Evolutionary conservation across 2,888 invertebrate genomes (phyloP).

Genomic region (Gryllus longicercus): DNA sequence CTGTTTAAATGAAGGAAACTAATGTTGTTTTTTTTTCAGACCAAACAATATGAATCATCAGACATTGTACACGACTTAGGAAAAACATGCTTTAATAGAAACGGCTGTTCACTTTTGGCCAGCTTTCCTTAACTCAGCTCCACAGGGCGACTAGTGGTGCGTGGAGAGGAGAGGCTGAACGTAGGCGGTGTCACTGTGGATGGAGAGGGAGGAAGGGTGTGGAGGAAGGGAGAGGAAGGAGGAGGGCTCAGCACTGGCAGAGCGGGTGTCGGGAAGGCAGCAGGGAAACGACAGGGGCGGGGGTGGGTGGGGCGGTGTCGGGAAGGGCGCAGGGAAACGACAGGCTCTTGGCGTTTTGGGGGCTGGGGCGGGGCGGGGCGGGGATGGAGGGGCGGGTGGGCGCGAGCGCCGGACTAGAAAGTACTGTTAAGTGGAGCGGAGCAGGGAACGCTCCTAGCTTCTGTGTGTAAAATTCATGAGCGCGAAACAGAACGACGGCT

Average conservation of each 20-base stretch:
- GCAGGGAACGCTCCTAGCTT: background rate
- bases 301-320: background rate
- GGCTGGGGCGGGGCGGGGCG: background rate
- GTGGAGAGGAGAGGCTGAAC: no score
- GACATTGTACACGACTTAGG: no score
- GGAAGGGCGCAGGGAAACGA: no score
- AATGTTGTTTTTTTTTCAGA: no score
- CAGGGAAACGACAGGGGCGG: background rate
- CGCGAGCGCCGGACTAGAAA: background rate
- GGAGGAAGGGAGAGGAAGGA: background rate
- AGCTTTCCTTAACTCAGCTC: no score
- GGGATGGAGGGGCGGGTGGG: background rate
- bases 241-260: background rate
- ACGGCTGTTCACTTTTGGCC: no score
- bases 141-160: no score
- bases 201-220: no score
- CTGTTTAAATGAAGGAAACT: no score
- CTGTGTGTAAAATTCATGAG: conserved; percentile 4
- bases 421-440: conserved; percentile 17
- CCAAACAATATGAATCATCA: no score
- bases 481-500: conserved; percentile 1
- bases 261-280: background rate
- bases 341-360: background rate
- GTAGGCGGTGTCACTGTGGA: no score
- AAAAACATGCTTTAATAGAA: no score